Conservation (phyloP, 2,888 invertebrate species). For the Coenonympha glycerion region DNA sequence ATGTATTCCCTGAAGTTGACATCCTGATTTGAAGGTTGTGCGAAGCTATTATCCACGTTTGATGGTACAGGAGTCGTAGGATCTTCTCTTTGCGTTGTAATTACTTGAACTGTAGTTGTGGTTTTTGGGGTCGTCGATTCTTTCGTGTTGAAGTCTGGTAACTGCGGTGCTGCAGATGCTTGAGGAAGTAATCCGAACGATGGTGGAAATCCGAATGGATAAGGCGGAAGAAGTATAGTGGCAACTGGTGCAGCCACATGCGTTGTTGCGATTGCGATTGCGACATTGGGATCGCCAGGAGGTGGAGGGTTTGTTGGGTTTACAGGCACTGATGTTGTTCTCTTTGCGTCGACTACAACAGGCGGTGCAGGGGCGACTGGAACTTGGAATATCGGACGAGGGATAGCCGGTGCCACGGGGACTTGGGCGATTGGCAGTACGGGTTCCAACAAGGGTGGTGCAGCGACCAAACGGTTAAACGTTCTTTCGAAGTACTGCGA, state of each 20-base stretch:
- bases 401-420: constrained; percentile 35
- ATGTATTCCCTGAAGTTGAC: constrained; percentile 50
- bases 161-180: constrained; percentile 34
- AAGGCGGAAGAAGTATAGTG: constrained; percentile 63
- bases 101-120: constrained; percentile 32
- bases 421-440: constrained; percentile 33
- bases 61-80: constrained; percentile 51
- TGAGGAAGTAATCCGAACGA: constrained; percentile 50
- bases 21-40: constrained; percentile 57
- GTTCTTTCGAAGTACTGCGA: constrained; percentile 81
- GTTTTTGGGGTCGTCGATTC: constrained; percentile 38
- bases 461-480: constrained; percentile 72
- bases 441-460: constrained; percentile 40
- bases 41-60: constrained; percentile 53
- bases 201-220: constrained; percentile 62
- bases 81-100: constrained; percentile 45
- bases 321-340: constrained; percentile 24
- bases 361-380: constrained; percentile 23
- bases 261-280: constrained; percentile 64
- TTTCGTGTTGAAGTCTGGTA: constrained; percentile 46
- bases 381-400: constrained; percentile 16
- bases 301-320: constrained; percentile 33
- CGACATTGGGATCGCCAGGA: constrained; percentile 53
- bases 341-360: constrained; percentile 30
- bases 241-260: constrained; percentile 65